Evolutionary conservation across 2,113 vertebrate genomes (phyloP).

Genomic region (Ceyx margarethae): DNA sequence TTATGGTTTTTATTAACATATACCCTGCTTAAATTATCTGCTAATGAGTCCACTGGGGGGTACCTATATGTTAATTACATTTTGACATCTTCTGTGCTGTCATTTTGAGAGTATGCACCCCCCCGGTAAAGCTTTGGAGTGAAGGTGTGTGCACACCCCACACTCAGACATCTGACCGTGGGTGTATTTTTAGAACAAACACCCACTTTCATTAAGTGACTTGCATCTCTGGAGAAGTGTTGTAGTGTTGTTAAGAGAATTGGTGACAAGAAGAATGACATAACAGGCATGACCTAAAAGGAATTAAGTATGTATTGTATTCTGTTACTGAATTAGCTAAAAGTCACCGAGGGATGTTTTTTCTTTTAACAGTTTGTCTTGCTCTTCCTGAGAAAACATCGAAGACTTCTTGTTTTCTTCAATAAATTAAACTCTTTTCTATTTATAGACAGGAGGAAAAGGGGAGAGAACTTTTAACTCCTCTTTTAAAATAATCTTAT

Average conservation of each 20-base stretch:
- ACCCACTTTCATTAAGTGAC: not conserved
- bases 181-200: conserved; percentile 11
- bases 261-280: not conserved
- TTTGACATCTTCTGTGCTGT: not conserved
- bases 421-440: not conserved
- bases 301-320: not conserved
- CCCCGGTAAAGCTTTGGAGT: not conserved
- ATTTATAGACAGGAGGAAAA: not conserved
- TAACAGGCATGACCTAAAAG: not conserved
- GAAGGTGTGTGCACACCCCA: not conserved
- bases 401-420: not conserved
- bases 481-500: not conserved
- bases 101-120: not conserved
- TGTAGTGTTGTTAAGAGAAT: not conserved
- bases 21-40: not conserved
- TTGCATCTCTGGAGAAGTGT: not conserved
- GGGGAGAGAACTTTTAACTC: not conserved
- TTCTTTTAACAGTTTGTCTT: not conserved
- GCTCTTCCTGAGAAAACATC: not conserved
- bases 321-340: not conserved
- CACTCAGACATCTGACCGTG: not conserved
- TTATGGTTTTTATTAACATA: not conserved
- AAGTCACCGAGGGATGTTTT: not conserved
- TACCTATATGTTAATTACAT: not conserved
- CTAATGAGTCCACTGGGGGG: not conserved